Evolutionary conservation across 2,797 vertebrate genomes (phyloP).

Genomic region (Sciaenops ocellatus): DNA sequence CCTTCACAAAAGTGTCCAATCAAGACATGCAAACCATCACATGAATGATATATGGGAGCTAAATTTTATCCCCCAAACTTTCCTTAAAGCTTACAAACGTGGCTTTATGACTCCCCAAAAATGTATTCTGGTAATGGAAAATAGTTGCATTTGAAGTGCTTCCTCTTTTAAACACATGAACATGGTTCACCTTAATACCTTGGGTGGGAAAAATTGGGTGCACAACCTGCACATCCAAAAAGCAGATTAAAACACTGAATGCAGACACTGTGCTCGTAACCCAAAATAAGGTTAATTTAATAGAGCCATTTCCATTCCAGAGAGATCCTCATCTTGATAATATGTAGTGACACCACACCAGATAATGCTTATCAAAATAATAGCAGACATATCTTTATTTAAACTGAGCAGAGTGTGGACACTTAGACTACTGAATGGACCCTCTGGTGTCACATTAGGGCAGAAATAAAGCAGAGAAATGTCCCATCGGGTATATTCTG

Average conservation of each 20-base stretch:
- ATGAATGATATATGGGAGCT: no score
- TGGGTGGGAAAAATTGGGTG: not conserved
- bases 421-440: not conserved
- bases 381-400: not conserved
- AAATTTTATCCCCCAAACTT: no score
- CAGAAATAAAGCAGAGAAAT: constrained; percentile 15
- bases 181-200: no score
- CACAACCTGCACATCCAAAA: not conserved
- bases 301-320: not conserved
- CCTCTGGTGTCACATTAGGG: constrained; percentile 4
- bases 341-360: not conserved
- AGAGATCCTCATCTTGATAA: not conserved
- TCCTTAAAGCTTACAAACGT: no score
- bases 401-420: not conserved
- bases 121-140: not conserved
- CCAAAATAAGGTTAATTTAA: not conserved
- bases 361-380: not conserved
- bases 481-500: constrained; percentile 3
- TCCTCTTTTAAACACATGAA: no score
- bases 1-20: no score
- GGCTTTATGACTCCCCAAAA: no score
- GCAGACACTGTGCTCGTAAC: not conserved
- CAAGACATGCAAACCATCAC: no score
- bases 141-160: no score
- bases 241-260: not conserved